Evolutionary conservation across 2,113 vertebrate species (phyloP), one percentile per base, ranked within the genome.

Genomic region (Coreoperca whiteheadi): DNA sequence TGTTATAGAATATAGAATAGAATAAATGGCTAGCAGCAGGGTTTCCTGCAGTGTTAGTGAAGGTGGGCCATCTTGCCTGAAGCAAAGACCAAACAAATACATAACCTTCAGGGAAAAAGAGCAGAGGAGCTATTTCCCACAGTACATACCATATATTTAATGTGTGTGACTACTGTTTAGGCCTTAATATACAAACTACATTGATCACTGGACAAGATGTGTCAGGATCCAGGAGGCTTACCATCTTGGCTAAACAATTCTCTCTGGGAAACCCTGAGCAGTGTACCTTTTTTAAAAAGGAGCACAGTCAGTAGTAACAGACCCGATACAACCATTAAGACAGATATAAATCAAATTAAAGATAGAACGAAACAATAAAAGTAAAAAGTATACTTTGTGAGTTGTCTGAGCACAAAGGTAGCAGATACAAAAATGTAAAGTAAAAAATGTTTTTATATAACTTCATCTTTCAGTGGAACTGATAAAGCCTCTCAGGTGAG

Each of bases 401-500:
- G 12, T 10, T 48, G n/a, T 79, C 10, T 41, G 67, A 53, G 9
- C 56, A 28, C 46, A n/a, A 1, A 6, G 8, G 16, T 16, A 16
- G 25, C 25, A 59, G 20, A 21, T 4, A 74, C 25, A 80, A 23
- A 23, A 64, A 56, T 54, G 3, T 76, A 23, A 50, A 43, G 11
- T 30, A 21, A 18, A 28, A 25, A 30, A 34, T 34, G 4, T 34
- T 34, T 34, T 76, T 37, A 51, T 21, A 2, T 25, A 60, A 66
- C 34, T 28, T 61, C 14, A 39, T 63, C 34, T 63, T 43, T 46
- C 5, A 70, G 20, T 57, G 48, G 25, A 43, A 20, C 6, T 69
- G 34, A 59, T 66, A 39, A 79, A 28, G 37, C 20, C 56, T 32
- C 72, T 81, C 5, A 78, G 28, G 61, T 74, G 20, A 79, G 5